Percentiles rank a stretch among this genome's conserved stretches.
phyloP scores from a whole-genome alignment of 2,888 invertebrate species.

The Pseudococcus viburni region DNA sequence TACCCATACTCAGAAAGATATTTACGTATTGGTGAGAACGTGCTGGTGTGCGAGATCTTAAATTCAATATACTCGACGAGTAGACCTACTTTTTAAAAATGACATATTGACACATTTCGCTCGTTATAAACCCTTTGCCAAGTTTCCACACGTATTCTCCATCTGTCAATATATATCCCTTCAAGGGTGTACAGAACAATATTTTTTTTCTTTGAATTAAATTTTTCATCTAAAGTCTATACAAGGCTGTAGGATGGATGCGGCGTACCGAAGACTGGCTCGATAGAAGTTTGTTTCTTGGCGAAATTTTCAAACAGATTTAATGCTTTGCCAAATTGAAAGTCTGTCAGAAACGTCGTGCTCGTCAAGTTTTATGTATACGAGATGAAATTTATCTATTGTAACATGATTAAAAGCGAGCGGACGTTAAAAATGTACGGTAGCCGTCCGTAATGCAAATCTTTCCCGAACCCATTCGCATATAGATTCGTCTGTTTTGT shows the following conservation, averaged over 20 bases:
- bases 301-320: slow-evolving; percentile 17
- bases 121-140: slow-evolving; percentile 51
- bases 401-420: slow-evolving; percentile 32
- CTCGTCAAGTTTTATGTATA: slow-evolving; percentile 38
- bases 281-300: background rate
- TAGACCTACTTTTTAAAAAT: slow-evolving; percentile 57
- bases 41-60: slow-evolving; percentile 6
- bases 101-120: slow-evolving; percentile 57
- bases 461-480: background rate
- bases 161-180: slow-evolving; percentile 54
- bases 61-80: slow-evolving; percentile 45
- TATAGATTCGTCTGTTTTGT: background rate
- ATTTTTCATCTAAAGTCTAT: slow-evolving; percentile 49
- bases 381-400: slow-evolving; percentile 40
- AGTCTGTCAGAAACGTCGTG: slow-evolving; percentile 46
- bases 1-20: background rate
- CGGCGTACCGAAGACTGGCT: background rate
- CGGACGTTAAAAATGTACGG: slow-evolving; percentile 4
- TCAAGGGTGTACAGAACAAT: slow-evolving; percentile 41
- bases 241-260: background rate
- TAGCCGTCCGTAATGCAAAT: background rate
- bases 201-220: slow-evolving; percentile 48
- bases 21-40: background rate
- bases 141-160: slow-evolving; percentile 55
- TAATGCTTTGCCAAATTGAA: slow-evolving; percentile 39